Percentiles rank a stretch among this genome's conserved stretches.
These are phyloP conservation scores for Macropis europaea DNA, from an alignment of 2,888 invertebrate species.

Conservation along the genomic window DNA sequence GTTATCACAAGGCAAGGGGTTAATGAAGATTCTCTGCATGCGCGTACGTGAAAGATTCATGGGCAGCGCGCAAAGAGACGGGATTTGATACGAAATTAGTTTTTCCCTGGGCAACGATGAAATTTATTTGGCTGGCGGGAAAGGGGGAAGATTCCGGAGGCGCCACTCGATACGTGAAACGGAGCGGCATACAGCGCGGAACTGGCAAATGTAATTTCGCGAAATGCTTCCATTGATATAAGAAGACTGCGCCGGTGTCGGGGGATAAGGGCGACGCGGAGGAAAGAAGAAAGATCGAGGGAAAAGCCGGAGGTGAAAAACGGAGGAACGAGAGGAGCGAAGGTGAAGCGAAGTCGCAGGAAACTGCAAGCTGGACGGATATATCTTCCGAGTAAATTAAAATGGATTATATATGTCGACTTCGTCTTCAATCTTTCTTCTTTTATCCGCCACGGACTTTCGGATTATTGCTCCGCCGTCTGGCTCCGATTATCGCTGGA, in stretches of 20 bases:
- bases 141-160: constrained; percentile 26
- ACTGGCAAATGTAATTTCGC: constrained; percentile 74
- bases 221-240: constrained; percentile 75
- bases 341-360: constrained; percentile 53
- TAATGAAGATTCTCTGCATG: constrained; percentile 1
- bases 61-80: not conserved
- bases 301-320: constrained; percentile 43
- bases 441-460: constrained; percentile 37
- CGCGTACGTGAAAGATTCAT: not conserved
- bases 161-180: constrained; percentile 53
- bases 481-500: constrained; percentile 56
- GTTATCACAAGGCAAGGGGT: too few species aligned
- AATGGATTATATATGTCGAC: constrained; percentile 77
- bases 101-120: not conserved
- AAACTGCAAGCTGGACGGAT: constrained; percentile 74
- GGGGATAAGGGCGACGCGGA: constrained; percentile 49
- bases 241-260: constrained; percentile 67
- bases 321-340: constrained; percentile 35
- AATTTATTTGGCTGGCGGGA: constrained; percentile 22
- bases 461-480: constrained; percentile 55
- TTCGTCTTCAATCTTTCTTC: constrained; percentile 73
- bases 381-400: constrained; percentile 76
- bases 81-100: constrained; percentile 19
- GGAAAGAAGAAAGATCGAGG: constrained; percentile 17
- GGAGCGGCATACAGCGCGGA: constrained; percentile 42